These are phyloP conservation scores for Tachystola acroxantha DNA, from an alignment of 2,888 invertebrate genomes.

Conservation along the genomic window DNA sequence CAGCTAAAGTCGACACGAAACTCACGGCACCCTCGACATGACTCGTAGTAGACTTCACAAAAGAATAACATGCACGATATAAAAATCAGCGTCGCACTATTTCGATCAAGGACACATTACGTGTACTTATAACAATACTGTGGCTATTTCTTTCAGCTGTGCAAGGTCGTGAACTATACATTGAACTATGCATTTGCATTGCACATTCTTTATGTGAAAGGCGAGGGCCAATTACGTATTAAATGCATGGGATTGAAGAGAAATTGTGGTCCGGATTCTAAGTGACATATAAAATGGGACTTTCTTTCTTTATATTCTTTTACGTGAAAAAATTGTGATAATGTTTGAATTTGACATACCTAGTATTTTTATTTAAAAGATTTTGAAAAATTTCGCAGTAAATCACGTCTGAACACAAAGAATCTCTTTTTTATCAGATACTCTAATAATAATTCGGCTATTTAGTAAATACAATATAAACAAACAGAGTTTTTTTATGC, in stretches of 20 bases:
- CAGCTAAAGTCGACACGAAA: constrained; percentile 30
- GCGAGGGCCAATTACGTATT: constrained; percentile 36
- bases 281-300: constrained; percentile 19
- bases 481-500: too few relatives aligned
- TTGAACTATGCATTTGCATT: constrained; percentile 42
- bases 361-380: too few relatives aligned
- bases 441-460: too few relatives aligned
- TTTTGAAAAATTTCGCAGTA: too few relatives aligned
- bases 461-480: too few relatives aligned
- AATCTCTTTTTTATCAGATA: too few relatives aligned
- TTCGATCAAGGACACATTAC: constrained; percentile 40
- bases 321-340: too few relatives aligned
- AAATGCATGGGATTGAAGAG: constrained; percentile 14
- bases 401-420: too few relatives aligned
- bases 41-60: constrained; percentile 40
- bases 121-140: constrained; percentile 46
- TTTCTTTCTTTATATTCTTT: background rate
- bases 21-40: constrained; percentile 23
- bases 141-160: constrained; percentile 53
- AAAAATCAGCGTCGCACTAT: constrained; percentile 39
- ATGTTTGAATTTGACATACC: too few relatives aligned
- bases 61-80: constrained; percentile 51
- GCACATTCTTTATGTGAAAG: constrained; percentile 41
- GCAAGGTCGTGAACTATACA: constrained; percentile 53
- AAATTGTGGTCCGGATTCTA: constrained; percentile 20